Evolutionary conservation across 2,113 vertebrate species (phyloP), one percentile per base, ranked within the genome.

Genomic region (Chaenocephalus aceratus): DNA sequence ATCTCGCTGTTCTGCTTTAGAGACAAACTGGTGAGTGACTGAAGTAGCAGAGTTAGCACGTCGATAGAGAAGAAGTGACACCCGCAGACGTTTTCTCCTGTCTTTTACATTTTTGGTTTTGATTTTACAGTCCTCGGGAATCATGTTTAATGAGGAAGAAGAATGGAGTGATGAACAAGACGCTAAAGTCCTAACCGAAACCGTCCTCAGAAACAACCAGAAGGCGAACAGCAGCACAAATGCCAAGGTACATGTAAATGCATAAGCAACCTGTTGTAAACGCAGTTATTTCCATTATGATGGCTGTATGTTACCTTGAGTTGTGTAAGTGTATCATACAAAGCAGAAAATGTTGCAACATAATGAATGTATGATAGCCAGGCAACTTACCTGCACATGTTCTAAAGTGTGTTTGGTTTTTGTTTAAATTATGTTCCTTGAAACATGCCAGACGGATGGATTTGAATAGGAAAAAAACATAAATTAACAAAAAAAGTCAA

Each of bases 121-220:
- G 53, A 57, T 46, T 1, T 56, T 26, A 34, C 0, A 77, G 52
- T 51, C 3, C 2, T 23, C 2, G 0, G 65, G 10, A 77, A 93
- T 79, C 49, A 96, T 96, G 95, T 96, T 96, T 72, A 86, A 86
- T 15, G 93, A 95, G 49, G 94, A 94, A 11, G 92, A 94, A 60
- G 91, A 94, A 48, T 96, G 95, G 95, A 92, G 84, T 11, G 95
- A 96, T 72, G 90, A 85, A 18, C 10, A 75, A 14, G 89, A 90
- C 5, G 70, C 63, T 62, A 44, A 84, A n/a, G 15, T 71, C 5
- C 49, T 79, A 63, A 76, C 51, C 34, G 36, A 76, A n/a, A 14
- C 58, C n/a, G 72, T 75, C 5, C 61, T 62, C 16, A 60, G 51
- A 26, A 73, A 56, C n/a, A 48, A 9, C 8, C 58, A 75, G 54